Conservation (phyloP, 2,888 invertebrate genomes). For the Branchellion lobata region DNA sequence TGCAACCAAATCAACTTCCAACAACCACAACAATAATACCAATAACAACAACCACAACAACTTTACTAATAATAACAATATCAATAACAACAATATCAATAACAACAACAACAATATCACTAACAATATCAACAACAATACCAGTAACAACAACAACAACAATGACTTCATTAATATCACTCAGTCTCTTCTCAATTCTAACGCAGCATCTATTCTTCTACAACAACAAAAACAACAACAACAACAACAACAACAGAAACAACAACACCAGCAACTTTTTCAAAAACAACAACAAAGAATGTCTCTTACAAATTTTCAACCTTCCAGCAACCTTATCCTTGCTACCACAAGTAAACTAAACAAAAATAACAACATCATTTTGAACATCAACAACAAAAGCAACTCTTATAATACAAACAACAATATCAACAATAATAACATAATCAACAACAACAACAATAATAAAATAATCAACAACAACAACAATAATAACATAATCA, state of each 20-base stretch:
- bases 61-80: background rate
- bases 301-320: background rate
- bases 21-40: background rate
- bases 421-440: background rate
- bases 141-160: background rate
- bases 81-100: background rate
- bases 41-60: conserved; percentile 6
- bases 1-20: background rate
- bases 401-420: background rate
- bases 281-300: background rate
- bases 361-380: background rate
- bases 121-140: background rate
- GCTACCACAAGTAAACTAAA: background rate
- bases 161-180: background rate
- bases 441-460: conserved; percentile 4
- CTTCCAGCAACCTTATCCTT: background rate
- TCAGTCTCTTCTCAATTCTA: background rate
- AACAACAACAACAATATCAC: conserved; percentile 1
- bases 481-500: background rate
- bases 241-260: conserved; percentile 11
- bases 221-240: conserved; percentile 16
- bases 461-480: conserved; percentile 13
- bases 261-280: background rate
- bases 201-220: background rate
- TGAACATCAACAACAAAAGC: too few relatives aligned